A percentile compares a stretch with the other conserved stretches of the same genome.
Conservation (phyloP, 2,113 vertebrate genomes). For the Marcusenius ussheri region DNA sequence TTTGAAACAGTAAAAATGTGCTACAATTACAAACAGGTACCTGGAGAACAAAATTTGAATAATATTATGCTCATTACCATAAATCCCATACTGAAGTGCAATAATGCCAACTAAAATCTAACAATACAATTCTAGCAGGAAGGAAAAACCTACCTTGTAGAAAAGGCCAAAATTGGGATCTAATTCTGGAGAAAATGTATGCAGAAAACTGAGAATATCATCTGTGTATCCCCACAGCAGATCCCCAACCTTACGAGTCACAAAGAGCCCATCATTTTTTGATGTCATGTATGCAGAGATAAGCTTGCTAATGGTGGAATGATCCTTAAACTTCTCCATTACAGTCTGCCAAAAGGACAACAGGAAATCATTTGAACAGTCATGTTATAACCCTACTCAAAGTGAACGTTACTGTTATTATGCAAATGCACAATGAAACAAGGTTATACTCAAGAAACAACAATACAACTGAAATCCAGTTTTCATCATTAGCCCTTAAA, state of each 20-base stretch:
- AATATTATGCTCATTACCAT: background rate
- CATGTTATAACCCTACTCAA: background rate
- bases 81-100: background rate
- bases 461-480: background rate
- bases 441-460: background rate
- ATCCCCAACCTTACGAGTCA: constrained; percentile 62
- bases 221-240: constrained; percentile 91
- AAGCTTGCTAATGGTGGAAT: rapidly evolving
- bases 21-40: background rate
- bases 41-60: background rate
- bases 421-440: background rate
- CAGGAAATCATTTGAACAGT: background rate
- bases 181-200: constrained; percentile 26
- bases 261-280: constrained; percentile 62
- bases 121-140: background rate
- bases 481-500: background rate
- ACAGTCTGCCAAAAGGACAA: constrained; percentile 57
- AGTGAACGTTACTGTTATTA: background rate
- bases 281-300: constrained; percentile 53
- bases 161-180: constrained; percentile 79
- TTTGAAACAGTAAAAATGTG: background rate
- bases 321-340: constrained; percentile 60
- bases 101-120: background rate
- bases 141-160: constrained; percentile 64
- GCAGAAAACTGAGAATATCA: constrained; percentile 59